Evolutionary conservation across 2,113 vertebrate species (phyloP), one percentile per base, ranked within the genome.

Genomic region (Tympanuchus pallidicinctus): DNA sequence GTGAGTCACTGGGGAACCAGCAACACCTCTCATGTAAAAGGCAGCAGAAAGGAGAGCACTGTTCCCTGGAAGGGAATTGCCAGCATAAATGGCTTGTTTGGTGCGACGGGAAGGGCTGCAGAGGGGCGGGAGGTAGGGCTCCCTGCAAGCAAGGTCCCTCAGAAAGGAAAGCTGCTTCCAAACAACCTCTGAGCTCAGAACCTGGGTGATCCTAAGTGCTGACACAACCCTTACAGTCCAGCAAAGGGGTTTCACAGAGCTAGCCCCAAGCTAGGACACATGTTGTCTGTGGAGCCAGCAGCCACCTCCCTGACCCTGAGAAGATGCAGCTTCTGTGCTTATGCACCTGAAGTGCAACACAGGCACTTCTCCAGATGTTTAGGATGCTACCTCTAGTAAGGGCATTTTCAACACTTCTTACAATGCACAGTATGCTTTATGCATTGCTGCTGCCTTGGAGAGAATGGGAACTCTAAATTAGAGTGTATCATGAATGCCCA

Each of bases 21-120:
- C 48, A 89, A 59, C 0, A 1, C 43, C 71, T 92, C 40, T 10
- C 34, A 43, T 52, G 69, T 59, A 43, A 82, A 88, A 70, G 15
- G 54, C 78, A 78, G 63, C 78, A 88, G 71, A 63, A 61, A 87
- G 28, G 42, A 69, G 67, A 4, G 22, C 5, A 0, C 28, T 21
- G 38, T 61, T 78, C 57, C 65, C 30, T 83, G 83, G 17, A 38
- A 65, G 22, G 57, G 57, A 73, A 52, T 1, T 84, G 25, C 32
- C 18, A 64, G 45, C 34, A 50, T 4, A 63, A 34, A 12, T 20
- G 30, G 27, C 28, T 63, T 67, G 47, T 27, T 59, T 67, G 11
- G 1, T 18, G 16, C 30, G 32, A 40, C 42, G 22, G 32, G 42
- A 52, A 0, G 1, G 36, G 27, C 24, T 59, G 32, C 10, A 0